Conservation (phyloP, 1,140 invertebrate genomes). For the Piezodorus guildinii region DNA sequence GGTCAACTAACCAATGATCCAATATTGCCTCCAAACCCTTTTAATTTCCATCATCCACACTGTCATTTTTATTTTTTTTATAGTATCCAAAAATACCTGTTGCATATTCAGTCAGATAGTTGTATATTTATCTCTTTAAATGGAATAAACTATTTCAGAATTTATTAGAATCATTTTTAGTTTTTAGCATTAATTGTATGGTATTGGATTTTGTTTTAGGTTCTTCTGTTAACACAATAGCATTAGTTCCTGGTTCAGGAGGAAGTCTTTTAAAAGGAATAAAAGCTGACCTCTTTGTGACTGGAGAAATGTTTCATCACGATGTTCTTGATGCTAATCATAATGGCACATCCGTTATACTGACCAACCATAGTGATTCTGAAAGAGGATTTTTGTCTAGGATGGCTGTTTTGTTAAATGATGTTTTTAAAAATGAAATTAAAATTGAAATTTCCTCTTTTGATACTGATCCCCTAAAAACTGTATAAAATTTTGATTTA, state of each 20-base stretch:
- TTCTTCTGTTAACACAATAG: constrained; percentile 46
- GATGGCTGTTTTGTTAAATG: constrained; percentile 42
- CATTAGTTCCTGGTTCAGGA: constrained; percentile 85
- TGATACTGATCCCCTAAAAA: constrained; percentile 3
- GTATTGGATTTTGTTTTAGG: constrained; percentile 30
- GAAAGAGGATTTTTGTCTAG: constrained; percentile 73
- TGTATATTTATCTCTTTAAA: too few relatives aligned
- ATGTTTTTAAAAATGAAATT: constrained; percentile 14
- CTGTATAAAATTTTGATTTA: neutral
- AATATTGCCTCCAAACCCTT: too few relatives aligned
- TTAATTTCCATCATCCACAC: neutral
- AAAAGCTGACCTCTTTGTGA: constrained; percentile 70
- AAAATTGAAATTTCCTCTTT: neutral
- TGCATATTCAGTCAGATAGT: too few relatives aligned
- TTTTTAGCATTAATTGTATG: too few relatives aligned
- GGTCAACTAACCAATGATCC: too few relatives aligned
- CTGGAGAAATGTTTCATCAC: constrained; percentile 93
- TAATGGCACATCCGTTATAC: constrained; percentile 61
- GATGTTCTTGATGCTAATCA: constrained; percentile 81
- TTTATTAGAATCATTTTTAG: too few relatives aligned
- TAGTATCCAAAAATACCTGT: neutral
- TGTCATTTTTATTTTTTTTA: constrained; percentile 3
- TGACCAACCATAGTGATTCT: constrained; percentile 91
- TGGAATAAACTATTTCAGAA: too few relatives aligned
- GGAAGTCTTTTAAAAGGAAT: constrained; percentile 56